Conservation (phyloP, 1,140 invertebrate genomes). For the Caenorhabditis remanei region DNA sequence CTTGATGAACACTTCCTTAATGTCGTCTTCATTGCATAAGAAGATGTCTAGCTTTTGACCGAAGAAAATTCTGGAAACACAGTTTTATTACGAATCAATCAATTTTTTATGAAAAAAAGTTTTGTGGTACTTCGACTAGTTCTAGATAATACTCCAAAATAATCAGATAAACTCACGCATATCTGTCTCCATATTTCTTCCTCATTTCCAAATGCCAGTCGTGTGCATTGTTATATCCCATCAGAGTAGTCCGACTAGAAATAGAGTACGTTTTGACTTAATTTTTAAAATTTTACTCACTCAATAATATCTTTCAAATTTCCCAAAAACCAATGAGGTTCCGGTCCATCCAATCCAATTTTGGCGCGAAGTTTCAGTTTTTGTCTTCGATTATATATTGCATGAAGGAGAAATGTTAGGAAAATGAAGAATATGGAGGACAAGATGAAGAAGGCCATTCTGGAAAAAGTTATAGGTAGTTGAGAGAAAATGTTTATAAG, state of each 20-base stretch:
- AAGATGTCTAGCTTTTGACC: slow-evolving; percentile 3
- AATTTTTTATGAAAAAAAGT: too few species aligned
- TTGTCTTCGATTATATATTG: not conserved
- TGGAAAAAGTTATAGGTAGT: not conserved
- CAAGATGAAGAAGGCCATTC: not conserved
- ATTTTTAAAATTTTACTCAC: not conserved
- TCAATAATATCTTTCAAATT: slow-evolving; percentile 40
- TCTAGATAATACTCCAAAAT: too few species aligned
- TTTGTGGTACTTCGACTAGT: too few species aligned
- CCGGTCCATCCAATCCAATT: not conserved
- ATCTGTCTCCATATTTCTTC: not conserved
- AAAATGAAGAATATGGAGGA: not conserved
- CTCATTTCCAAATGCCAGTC: not conserved
- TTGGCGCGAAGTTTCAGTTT: slow-evolving; percentile 1
- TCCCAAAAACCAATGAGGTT: slow-evolving; percentile 15
- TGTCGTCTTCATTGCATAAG: slow-evolving; percentile 16
- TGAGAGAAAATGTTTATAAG: not conserved
- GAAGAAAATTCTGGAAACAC: slow-evolving; percentile 9
- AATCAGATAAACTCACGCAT: not conserved
- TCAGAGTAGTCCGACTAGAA: not conserved
- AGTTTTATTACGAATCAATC: too few species aligned
- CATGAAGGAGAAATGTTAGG: not conserved
- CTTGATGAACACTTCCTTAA: slow-evolving; percentile 51
- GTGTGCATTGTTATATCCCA: slow-evolving; percentile 4
- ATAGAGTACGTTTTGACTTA: not conserved